Base-by-base conservation (phyloP, 2,797 vertebrate species). In the Pseudopleuronectes americanus region DNA sequence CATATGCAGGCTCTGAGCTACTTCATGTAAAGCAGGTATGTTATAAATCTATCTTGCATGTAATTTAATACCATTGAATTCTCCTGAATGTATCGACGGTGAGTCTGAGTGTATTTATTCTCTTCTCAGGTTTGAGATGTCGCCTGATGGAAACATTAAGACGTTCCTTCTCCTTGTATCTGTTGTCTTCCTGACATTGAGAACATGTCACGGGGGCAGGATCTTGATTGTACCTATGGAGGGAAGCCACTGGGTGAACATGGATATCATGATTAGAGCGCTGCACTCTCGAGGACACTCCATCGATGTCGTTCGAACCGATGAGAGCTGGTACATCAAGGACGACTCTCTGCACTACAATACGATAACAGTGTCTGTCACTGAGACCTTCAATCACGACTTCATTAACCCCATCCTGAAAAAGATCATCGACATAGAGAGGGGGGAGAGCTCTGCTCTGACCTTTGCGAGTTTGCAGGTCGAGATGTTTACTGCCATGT, bases 181-280 rank as follows among this genome's bases (percentile, higher is more conserved):
- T 8, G 16, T 70, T 1, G 4, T 63, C 3, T 31, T 81, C 5
- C 57, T 80, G 13, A 75, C 61, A 2, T 77, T 78, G 70, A 65
- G 52, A 49, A 4, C 28, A 45, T 64, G 63, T 38, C 49, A 80
- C 0, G 62, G 66, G 22, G 81, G 85, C 21, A 87, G 71, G 48
- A 77, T 90, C 82, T 61, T 84, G 57, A 49, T 92, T 3, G 43
- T 90, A 51, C 89, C 90, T 31, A 48, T 87, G 6, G 85, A 93
- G 8, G 87, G 90, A n/a, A 92, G 91, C 64, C 92, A 93, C 72
- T 93, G 92, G 91, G 69, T 93, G 22, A 92, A 92, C 76, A 91
- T 92, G 87, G 77, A 92, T 17, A 64, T 88, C 17, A 58, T 88
- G 26, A 77, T 92, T 60, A 75, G 77, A 65, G 90, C 77, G 6